A percentile compares a stretch with the other conserved stretches of the same genome.
phyloP scores from a whole-genome alignment of 53 echinoderm and acorn worm species.

The Henricia sp. region DNA sequence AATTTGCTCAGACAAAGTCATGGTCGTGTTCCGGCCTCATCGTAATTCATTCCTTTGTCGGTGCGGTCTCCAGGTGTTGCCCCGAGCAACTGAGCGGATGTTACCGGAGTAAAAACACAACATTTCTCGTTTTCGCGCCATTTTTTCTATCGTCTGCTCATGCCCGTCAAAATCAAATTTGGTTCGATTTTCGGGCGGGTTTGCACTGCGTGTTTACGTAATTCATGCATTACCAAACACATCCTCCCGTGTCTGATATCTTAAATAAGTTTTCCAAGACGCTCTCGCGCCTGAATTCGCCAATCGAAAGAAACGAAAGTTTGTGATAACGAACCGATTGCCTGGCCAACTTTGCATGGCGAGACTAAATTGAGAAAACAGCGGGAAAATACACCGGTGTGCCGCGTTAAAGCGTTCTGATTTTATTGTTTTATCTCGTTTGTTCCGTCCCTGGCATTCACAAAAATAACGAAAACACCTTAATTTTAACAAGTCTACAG shows the following conservation, averaged over 20 bases:
- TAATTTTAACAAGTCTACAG: no score
- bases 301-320: slow-evolving; percentile 22
- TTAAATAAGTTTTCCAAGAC: slow-evolving; percentile 11
- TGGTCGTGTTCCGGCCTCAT: slow-evolving; percentile 43
- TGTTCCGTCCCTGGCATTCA: no score
- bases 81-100: slow-evolving; percentile 24
- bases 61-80: slow-evolving; percentile 34
- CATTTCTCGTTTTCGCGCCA: slow-evolving; percentile 14
- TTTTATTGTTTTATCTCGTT: no score
- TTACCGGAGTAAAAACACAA: neutral
- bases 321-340: neutral
- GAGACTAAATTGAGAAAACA: neutral
- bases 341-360: neutral
- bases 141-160: slow-evolving; percentile 41
- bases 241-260: slow-evolving; percentile 18
- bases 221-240: slow-evolving; percentile 44
- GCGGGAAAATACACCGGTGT: neutral
- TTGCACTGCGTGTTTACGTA: slow-evolving; percentile 22
- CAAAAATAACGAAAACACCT: no score
- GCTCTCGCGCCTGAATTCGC: neutral
- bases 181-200: slow-evolving; percentile 34
- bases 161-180: slow-evolving; percentile 50
- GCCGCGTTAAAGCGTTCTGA: no score
- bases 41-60: slow-evolving; percentile 44
- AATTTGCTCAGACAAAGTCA: slow-evolving; percentile 24